Base-by-base conservation (phyloP, 2,888 invertebrate species). In the Trissoscelio sp. region DNA sequence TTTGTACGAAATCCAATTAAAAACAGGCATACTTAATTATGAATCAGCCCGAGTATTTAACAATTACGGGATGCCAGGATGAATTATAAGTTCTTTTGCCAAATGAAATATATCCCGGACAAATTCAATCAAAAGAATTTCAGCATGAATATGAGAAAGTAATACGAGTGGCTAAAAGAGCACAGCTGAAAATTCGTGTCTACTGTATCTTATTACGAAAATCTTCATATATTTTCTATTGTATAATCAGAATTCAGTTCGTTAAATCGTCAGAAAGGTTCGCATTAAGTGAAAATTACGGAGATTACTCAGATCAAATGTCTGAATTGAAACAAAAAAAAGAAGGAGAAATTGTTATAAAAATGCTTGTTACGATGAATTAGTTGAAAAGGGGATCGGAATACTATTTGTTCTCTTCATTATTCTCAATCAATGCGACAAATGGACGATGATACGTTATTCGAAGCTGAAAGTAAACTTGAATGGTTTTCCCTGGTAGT, bases 391-490 rank as follows among this genome's bases (percentile, higher is more conserved):
- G 4, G 1, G 6, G 44, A 60, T 28, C 14, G 31, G 5, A 5
- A n/a, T 2, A 34, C 16, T 34, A 48, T 67, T 55, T 67, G 42
- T 42, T 28, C 42, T 55, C 34, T 67, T 67, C 53, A 67, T 67
- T 67, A 67, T 55, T 69, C 57, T 22, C 57, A 55, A 46, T 22
- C 34, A 51, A 57, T 34, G 24, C 46, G 69, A 57, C 46, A 57
- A 57, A 57, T 70, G 46, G 39, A 22, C 58, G 58, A 70, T 70
- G 70, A 70, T 58, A 70, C 58, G 58, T 70, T 70, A 70, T 48
- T 70, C 39, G 48, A 57, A n/a, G 57, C 48, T 46, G 24, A 58
- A 70, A 70, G 58, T 48, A 57, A 70, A 70, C 69, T 70, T 9
- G 24, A 70, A 58, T 39, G 70, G 58, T 58, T 57, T 48, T 46